Conservation (phyloP, 2,797 vertebrate species). For the Ispidina picta region DNA sequence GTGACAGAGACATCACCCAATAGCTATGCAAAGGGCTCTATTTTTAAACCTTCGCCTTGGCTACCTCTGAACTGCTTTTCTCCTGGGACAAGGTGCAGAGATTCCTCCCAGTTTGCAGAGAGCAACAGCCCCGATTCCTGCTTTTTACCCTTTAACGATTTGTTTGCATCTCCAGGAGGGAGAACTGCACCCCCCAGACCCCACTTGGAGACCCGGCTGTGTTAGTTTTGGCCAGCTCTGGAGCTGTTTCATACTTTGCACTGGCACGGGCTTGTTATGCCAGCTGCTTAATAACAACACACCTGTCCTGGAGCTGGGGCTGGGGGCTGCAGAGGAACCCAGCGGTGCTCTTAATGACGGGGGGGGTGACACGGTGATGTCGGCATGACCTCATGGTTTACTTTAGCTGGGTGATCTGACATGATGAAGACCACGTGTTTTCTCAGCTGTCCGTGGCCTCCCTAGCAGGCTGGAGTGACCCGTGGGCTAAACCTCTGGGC, state of each 20-base stretch:
- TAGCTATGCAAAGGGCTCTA: constrained; percentile 59
- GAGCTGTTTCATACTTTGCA: constrained; percentile 58
- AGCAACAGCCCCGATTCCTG: not conserved
- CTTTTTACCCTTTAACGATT: constrained; percentile 65
- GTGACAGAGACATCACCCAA: constrained; percentile 56
- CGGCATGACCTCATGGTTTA: constrained; percentile 78
- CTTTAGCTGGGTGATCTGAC: constrained; percentile 26
- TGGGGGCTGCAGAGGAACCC: constrained; percentile 30
- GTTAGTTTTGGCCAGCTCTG: constrained; percentile 73
- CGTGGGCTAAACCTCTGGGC: not conserved
- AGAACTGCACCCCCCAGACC: constrained; percentile 57
- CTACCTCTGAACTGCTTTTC: constrained; percentile 44
- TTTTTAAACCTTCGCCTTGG: constrained; percentile 58
- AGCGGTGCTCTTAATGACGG: constrained; percentile 60
- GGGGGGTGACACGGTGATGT: constrained; percentile 61
- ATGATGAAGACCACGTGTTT: constrained; percentile 57
- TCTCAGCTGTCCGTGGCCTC: constrained; percentile 63
- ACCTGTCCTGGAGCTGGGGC: constrained; percentile 72
- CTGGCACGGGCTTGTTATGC: constrained; percentile 75
- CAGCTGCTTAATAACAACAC: constrained; percentile 81
- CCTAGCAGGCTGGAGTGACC: not conserved
- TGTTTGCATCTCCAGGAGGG: constrained; percentile 69
- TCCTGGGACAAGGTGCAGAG: not conserved
- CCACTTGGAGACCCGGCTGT: constrained; percentile 35
- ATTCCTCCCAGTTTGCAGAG: constrained; percentile 17